These are phyloP conservation scores for Melolontha melolontha DNA, from an alignment of 2,888 invertebrate genomes.

Conservation along the genomic window DNA sequence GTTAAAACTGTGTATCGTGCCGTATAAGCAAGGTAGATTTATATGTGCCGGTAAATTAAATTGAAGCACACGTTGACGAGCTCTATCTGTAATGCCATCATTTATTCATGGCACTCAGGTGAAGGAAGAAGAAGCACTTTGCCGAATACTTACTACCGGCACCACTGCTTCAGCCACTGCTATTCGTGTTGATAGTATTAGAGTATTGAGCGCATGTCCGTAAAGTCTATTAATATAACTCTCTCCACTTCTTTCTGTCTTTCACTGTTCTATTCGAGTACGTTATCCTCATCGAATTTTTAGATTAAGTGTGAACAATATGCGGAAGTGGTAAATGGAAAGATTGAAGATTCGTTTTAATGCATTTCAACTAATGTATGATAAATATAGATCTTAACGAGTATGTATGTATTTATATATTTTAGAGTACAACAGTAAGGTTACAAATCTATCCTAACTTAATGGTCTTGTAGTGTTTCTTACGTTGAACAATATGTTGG, in stretches of 20 bases:
- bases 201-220: conserved; percentile 25
- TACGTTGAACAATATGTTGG: no score
- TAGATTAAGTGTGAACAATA: conserved; percentile 29
- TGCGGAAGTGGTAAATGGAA: no score
- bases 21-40: conserved; percentile 40
- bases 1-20: conserved; percentile 26
- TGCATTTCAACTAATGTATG: no score
- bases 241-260: conserved; percentile 24
- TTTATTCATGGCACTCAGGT: conserved; percentile 58
- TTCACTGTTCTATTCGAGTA: no score
- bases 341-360: no score
- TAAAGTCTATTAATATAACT: conserved; percentile 42
- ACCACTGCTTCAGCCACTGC: background rate
- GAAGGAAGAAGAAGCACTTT: conserved; percentile 37
- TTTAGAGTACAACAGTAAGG: no score
- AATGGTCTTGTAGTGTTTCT: no score
- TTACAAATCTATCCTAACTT: no score
- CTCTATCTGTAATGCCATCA: conserved; percentile 71
- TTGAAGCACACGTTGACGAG: conserved; percentile 56
- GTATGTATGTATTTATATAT: no score
- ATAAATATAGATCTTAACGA: no score
- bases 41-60: conserved; percentile 50
- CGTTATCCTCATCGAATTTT: conserved; percentile 25
- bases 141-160: conserved; percentile 29
- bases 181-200: conserved; percentile 20